A percentile compares a stretch with the other conserved stretches of the same genome.
Evolutionary conservation across 2,113 vertebrate genomes (phyloP).

Genomic region (Entomyzon cyanotis): DNA sequence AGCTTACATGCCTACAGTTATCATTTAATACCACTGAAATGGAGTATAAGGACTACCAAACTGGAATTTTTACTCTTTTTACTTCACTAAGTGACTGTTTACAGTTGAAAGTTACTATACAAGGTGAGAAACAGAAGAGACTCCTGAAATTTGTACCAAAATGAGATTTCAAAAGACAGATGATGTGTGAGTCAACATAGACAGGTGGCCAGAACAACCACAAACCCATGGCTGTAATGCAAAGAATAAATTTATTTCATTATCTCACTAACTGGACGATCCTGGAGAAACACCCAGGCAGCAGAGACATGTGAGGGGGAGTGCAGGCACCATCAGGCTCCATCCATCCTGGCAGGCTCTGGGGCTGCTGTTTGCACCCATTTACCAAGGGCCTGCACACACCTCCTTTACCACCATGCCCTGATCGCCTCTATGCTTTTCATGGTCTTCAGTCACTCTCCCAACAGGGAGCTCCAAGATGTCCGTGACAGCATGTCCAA

Average conservation of each 20-base stretch:
- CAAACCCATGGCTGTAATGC: not conserved
- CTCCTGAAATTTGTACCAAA: not conserved
- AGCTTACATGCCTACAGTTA: not conserved
- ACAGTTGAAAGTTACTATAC: not conserved
- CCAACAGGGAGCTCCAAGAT: not conserved
- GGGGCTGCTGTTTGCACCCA: not conserved
- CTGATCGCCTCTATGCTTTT: not conserved
- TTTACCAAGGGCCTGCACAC: not conserved
- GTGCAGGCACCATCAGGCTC: not conserved
- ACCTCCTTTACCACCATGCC: rapidly evolving
- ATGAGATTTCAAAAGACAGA: not conserved
- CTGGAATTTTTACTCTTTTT: not conserved
- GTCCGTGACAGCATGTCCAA: rapidly evolving
- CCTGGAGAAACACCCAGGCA: not conserved
- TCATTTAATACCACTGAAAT: not conserved
- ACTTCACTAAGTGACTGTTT: not conserved
- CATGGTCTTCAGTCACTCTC: not conserved
- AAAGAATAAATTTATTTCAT: not conserved
- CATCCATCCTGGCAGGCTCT: not conserved
- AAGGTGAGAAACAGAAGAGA: not conserved
- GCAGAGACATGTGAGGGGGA: too few relatives aligned
- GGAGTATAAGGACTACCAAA: not conserved
- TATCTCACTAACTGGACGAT: not conserved
- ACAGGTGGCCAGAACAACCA: not conserved
- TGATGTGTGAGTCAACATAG: not conserved